Evolutionary conservation across 2,797 vertebrate genomes (phyloP).

Genomic region (Anas capensis): DNA sequence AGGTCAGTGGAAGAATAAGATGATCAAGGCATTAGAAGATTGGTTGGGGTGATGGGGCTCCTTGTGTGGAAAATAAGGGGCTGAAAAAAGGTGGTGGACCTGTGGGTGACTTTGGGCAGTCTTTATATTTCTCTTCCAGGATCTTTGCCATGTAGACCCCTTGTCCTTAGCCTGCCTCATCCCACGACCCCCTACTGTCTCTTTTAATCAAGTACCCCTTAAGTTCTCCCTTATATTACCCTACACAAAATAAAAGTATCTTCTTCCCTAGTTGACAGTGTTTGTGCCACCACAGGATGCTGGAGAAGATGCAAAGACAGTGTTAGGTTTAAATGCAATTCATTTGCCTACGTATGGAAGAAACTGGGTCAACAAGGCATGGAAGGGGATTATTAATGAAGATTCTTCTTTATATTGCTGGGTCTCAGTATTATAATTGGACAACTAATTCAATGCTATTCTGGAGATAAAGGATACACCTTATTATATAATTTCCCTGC

Average conservation of each 20-base stretch:
- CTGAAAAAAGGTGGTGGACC: neutral
- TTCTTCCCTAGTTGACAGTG: neutral
- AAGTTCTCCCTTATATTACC: neutral
- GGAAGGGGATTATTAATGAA: neutral
- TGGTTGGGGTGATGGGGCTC: neutral
- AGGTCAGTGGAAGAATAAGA: neutral
- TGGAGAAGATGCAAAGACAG: neutral
- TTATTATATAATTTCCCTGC: neutral
- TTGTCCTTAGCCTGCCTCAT: neutral
- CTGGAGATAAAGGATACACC: neutral
- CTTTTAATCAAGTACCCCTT: neutral
- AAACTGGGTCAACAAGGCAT: neutral
- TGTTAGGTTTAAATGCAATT: neutral
- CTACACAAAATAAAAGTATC: neutral
- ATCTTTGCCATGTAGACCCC: neutral
- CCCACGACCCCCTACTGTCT: neutral
- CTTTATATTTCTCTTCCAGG: neutral
- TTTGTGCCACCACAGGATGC: neutral
- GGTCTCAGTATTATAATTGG: neutral
- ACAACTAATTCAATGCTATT: neutral
- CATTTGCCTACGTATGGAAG: neutral
- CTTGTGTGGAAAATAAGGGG: neutral
- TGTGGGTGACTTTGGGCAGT: neutral
- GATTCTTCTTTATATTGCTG: neutral
- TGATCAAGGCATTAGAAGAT: neutral